phyloP scores from a whole-genome alignment of 2,113 vertebrate genomes.

The Malurus cyaneus region DNA sequence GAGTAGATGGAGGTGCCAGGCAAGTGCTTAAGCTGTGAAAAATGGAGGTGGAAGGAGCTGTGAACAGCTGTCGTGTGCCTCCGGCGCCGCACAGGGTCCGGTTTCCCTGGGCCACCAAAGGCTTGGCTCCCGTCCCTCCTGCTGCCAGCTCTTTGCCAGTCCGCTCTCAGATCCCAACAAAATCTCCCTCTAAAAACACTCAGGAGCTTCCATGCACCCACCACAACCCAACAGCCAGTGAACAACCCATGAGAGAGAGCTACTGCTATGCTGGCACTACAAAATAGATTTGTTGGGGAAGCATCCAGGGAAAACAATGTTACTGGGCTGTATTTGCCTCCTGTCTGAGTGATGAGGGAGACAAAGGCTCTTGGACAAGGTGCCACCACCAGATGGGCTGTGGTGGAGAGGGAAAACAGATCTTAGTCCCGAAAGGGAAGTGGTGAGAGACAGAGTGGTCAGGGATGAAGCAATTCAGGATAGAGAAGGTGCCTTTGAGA shows the following conservation, averaged over 20 bases:
- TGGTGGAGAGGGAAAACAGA: background rate
- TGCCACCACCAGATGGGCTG: background rate
- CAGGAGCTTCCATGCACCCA: fast-evolving
- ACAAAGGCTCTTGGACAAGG: background rate
- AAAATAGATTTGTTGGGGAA: background rate
- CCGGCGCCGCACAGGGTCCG: background rate
- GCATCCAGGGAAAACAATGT: background rate
- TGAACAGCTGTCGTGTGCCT: conserved; percentile 7
- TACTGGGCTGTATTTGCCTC: background rate
- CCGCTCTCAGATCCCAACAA: fast-evolving
- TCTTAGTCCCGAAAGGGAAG: background rate
- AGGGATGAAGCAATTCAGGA: background rate
- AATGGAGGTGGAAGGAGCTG: conserved; percentile 42
- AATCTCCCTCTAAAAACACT: background rate
- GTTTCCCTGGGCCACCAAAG: background rate
- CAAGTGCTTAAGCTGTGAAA: conserved; percentile 31
- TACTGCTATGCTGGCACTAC: background rate
- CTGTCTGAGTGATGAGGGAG: background rate
- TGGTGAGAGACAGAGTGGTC: background rate
- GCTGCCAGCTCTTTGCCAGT: background rate
- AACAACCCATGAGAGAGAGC: background rate
- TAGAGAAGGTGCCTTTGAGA: background rate
- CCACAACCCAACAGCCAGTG: background rate
- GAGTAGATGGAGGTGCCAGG: background rate
- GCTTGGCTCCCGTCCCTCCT: background rate